Evolutionary conservation across 2,888 invertebrate species (phyloP), one percentile per base, ranked within the genome.

Genomic region (Macaria liturata): DNA sequence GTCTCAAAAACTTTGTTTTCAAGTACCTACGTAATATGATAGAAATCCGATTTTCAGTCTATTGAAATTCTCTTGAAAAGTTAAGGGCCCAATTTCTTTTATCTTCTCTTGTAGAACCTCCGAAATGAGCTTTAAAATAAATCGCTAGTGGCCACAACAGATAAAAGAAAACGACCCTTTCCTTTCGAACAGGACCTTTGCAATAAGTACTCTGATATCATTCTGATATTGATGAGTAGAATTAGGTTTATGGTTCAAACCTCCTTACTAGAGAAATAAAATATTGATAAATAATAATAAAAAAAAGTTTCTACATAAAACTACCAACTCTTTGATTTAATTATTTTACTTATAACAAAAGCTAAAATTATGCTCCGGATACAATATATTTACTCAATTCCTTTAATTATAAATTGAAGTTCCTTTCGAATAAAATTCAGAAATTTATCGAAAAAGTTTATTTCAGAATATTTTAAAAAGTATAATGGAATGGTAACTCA

Each of bases 41-140:
- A 37, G 34, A 37, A 37, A 62, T 59, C 61, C 60, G 61, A 40
- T 48, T 62, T 70, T 70, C 69, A 61, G 62, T 59, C 65, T 62
- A 71, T 75, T 70, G 72, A 68, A 69, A 71, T 75, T 68, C 65
- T 55, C 65, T 55, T 65, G 42, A 69, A 70, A 72, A 71, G 57
- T 73, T 70, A 59, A 65, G 66, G 63, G 55, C 54, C 64, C 68
- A 67, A 68, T 72, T 76, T 70, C 70, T 73, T 77, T 75, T 76
- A 74, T 77, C 70, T 67, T 62, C 70, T 75, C 59, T 75, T 72
- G 67, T 66, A 65, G 67, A 59, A 66, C 67, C 68, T 71, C 68
- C 46, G 63, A 69, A 78, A 76, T 72, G 70, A 74, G 72, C 75
- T 75, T 79, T 77, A 76, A 76, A 77, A 78, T 78, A 75, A 78